Evolutionary conservation across 2,888 invertebrate species (phyloP).

Genomic region (Stegophylla sp.): DNA sequence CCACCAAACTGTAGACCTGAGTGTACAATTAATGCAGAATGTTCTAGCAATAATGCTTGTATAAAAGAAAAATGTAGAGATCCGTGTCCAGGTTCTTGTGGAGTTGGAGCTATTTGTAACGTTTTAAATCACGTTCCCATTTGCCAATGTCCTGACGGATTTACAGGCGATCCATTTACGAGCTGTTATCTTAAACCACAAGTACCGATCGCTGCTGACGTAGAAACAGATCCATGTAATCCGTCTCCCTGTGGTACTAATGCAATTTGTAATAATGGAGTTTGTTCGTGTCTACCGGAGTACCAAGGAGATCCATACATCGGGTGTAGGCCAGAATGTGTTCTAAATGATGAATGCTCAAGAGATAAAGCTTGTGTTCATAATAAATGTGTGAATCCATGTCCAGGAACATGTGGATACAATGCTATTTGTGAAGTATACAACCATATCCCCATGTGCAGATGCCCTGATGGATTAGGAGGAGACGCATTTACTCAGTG

Average conservation of each 20-base stretch:
- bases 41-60: conserved; percentile 67
- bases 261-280: conserved; percentile 71
- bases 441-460: conserved; percentile 79
- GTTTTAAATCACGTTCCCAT: conserved; percentile 80
- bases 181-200: conserved; percentile 63
- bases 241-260: conserved; percentile 79
- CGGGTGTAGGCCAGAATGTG: conserved; percentile 78
- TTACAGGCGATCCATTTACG: conserved; percentile 66
- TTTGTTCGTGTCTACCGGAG: conserved; percentile 71
- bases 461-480: conserved; percentile 72
- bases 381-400: conserved; percentile 76
- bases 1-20: conserved; percentile 78
- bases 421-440: conserved; percentile 77
- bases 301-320: conserved; percentile 73
- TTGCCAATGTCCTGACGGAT: conserved; percentile 71
- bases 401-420: conserved; percentile 77
- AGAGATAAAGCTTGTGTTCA: conserved; percentile 75
- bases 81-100: conserved; percentile 67
- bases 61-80: conserved; percentile 67
- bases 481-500: conserved; percentile 77
- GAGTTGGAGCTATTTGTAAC: conserved; percentile 64
- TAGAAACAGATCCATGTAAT: conserved; percentile 70
- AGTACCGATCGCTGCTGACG: conserved; percentile 54
- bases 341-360: conserved; percentile 76
- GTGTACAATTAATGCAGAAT: conserved; percentile 73